A percentile compares a stretch with the other conserved stretches of the same genome.
Evolutionary conservation across 2,113 vertebrate species (phyloP).

Genomic region (Lathamus discolor): DNA sequence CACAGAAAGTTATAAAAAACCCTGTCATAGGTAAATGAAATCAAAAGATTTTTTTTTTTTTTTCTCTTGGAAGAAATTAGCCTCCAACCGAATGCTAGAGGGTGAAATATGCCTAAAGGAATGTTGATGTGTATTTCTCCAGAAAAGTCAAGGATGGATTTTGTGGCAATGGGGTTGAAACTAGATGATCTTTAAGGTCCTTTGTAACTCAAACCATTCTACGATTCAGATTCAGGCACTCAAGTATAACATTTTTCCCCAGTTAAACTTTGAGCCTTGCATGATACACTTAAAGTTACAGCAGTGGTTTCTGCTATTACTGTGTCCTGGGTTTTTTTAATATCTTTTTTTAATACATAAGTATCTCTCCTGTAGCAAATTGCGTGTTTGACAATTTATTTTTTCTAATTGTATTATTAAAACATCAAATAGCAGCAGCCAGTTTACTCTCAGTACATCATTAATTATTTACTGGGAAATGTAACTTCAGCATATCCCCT

Average conservation of each 20-base stretch:
- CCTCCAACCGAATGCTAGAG: not conserved
- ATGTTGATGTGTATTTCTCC: not conserved
- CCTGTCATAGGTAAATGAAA: not conserved
- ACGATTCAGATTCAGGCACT: not conserved
- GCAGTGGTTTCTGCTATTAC: not conserved
- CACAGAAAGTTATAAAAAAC: not conserved
- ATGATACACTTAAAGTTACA: not conserved
- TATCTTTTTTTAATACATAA: not conserved
- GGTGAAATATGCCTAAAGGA: not conserved
- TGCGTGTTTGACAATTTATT: not conserved
- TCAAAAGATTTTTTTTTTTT: not conserved
- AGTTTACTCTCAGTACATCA: not conserved
- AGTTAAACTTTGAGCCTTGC: not conserved
- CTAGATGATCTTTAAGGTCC: not conserved
- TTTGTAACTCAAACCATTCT: not conserved
- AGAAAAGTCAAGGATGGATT: not conserved
- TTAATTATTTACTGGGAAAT: not conserved
- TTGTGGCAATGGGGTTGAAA: not conserved
- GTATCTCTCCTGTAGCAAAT: not conserved
- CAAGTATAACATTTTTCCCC: not conserved
- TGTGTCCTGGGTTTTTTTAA: too few species aligned
- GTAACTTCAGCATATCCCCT: not conserved
- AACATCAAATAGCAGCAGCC: not conserved
- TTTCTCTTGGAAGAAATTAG: not conserved
- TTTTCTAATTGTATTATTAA: not conserved